Base-by-base conservation (phyloP, 1,140 invertebrate species). In the Drosophila repletoides region DNA sequence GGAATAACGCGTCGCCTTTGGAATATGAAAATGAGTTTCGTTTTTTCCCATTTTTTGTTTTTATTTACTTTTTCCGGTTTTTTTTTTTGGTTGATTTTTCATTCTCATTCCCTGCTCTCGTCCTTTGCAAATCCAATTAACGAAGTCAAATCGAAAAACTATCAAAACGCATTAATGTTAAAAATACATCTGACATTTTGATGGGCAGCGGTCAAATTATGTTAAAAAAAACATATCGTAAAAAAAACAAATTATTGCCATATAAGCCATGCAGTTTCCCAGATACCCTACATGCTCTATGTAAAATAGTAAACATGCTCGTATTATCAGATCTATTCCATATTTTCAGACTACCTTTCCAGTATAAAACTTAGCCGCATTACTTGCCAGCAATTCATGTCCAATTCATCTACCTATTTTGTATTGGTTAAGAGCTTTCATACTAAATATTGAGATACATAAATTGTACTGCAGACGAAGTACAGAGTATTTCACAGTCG, bases 11-110 rank as follows among this genome's bases (percentile, higher is more conserved):
- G 24, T 33, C 17, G 51, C 49, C 67, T 66, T 75, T 80, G 80
- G 76, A 76, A 79, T 79, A 79, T 80, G 65, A 80, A 79, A 80
- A 79, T 71, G 76, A 80, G 76, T 79, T 79, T 72, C 52, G 61
- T 73, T 68, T 74, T 36, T 59, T 22, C 21, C 12, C 3, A 14
- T 46, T 65, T 41, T 55, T 67, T 61, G 38, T 33, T 49, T 61
- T 40, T 51, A 61, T 33, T 36, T 64, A 55, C 21, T 33, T 34
- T 53, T 33, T 52, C 38, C 0, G 15, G 17, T 14, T 45, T 28
- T 45, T 56, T 33, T 9, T 34, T 29, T 40, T 38, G 26, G 2
- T 28, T 22, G 41, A 5, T 46, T 63, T 63, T 31, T 45, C 34
- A 10, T 53, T 24, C 12, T 41, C 17, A 5, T 22, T 43, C 3